Conservation (phyloP, 2,888 invertebrate species). For the Seira sanloemensis region DNA sequence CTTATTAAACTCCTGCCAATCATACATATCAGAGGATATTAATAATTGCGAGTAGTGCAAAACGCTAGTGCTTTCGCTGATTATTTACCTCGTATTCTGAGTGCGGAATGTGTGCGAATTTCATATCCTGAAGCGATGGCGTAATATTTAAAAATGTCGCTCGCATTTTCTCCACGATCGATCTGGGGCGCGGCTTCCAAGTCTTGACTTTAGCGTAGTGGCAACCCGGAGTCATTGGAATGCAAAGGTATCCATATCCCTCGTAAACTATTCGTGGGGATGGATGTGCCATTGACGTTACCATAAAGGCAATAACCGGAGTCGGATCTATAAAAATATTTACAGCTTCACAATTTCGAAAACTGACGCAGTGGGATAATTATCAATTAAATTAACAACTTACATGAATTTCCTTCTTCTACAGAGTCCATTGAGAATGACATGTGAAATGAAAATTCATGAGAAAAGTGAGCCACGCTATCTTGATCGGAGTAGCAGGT, state of each 20-base stretch:
- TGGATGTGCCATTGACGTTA: conserved; percentile 58
- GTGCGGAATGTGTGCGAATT: conserved; percentile 64
- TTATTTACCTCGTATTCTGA: conserved; percentile 51
- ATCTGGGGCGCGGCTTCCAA: conserved; percentile 67
- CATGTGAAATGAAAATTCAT: conserved; percentile 68
- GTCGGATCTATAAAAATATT: conserved; percentile 49
- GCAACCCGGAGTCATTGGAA: conserved; percentile 69
- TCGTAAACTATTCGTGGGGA: conserved; percentile 66
- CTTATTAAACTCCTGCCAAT: conserved; percentile 59
- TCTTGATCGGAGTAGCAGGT: conserved; percentile 61
- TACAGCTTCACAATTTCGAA: not conserved
- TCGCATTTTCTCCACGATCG: conserved; percentile 66
- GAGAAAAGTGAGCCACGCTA: conserved; percentile 68
- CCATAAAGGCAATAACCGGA: conserved; percentile 67
- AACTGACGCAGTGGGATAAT: too few relatives aligned
- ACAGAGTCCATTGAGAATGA: conserved; percentile 66
- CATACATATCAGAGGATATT: not conserved
- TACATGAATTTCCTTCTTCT: conserved; percentile 51
- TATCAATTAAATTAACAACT: not conserved
- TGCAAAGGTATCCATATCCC: conserved; percentile 67
- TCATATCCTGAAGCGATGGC: conserved; percentile 69
- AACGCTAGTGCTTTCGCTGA: not conserved
- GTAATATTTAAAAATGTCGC: conserved; percentile 67
- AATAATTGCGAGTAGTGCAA: not conserved
- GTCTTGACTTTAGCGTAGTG: conserved; percentile 62